Conservation (phyloP, 2,888 invertebrate species). For the Rhopalosiphum nymphaeae region DNA sequence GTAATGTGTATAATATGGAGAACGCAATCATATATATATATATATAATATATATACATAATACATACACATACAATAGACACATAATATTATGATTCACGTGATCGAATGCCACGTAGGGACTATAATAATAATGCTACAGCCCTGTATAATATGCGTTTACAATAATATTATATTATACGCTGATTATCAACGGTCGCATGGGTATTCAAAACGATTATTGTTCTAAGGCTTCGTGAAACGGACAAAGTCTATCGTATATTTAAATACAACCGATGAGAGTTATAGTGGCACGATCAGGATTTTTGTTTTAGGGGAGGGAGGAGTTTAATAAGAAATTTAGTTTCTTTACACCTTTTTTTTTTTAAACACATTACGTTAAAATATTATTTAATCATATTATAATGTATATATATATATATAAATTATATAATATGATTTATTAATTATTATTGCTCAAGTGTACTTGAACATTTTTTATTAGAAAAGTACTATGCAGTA, state of each 20-base stretch:
- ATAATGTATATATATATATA: too few relatives aligned
- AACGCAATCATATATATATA: background rate
- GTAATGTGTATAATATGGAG: background rate
- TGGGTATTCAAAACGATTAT: background rate
- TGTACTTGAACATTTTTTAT: background rate
- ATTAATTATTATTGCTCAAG: background rate
- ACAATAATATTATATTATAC: background rate
- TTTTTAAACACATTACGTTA: background rate
- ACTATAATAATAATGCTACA: background rate
- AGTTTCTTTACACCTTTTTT: background rate
- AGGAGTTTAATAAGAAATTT: background rate
- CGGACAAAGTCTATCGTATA: background rate
- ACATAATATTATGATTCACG: background rate
- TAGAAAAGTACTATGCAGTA: background rate
- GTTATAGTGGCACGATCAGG: background rate
- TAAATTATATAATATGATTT: background rate
- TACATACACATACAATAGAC: background rate
- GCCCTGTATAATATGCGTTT: background rate
- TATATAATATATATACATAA: background rate
- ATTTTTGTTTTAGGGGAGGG: background rate
- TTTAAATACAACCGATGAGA: background rate
- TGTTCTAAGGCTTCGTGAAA: background rate
- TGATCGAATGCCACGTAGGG: conserved; percentile 5
- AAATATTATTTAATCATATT: background rate
- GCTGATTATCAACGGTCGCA: background rate